A percentile compares a stretch with the other conserved stretches of the same genome.
Evolutionary conservation across 2,888 invertebrate species (phyloP).

Genomic region (Saturnia japonica): DNA sequence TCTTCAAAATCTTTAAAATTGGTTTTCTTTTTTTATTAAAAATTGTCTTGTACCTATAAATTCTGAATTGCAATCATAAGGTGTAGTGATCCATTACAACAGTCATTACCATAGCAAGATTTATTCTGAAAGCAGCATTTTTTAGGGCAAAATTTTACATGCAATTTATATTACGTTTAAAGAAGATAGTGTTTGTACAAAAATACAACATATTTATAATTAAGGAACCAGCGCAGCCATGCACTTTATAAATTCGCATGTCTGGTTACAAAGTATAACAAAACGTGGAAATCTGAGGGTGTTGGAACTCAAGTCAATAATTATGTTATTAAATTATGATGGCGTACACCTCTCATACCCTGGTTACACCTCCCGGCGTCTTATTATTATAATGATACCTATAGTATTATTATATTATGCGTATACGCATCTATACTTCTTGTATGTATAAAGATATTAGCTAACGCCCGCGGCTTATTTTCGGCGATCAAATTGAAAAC

Average conservation of each 20-base stretch:
- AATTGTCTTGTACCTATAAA: too few relatives aligned
- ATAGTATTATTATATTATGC: constrained; percentile 1
- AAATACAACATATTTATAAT: too few relatives aligned
- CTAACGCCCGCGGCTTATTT: background rate
- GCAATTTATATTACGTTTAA: too few relatives aligned
- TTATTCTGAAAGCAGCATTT: too few relatives aligned
- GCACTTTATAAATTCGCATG: background rate
- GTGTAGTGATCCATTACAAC: too few relatives aligned
- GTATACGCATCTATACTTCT: background rate
- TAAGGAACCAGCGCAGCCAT: background rate
- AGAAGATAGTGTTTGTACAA: too few relatives aligned
- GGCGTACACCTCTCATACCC: constrained; percentile 1
- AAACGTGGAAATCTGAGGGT: background rate
- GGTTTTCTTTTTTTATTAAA: too few relatives aligned
- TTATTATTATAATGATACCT: constrained; percentile 6
- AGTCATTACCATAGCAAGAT: too few relatives aligned
- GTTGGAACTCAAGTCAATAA: background rate
- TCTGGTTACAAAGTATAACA: background rate
- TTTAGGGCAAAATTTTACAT: too few relatives aligned
- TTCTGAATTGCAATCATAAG: too few relatives aligned
- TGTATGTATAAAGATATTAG: constrained; percentile 1
- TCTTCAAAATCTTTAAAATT: too few relatives aligned
- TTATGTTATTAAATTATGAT: constrained; percentile 8
- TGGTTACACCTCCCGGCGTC: background rate
- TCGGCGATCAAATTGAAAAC: background rate